A percentile compares a stretch with the other conserved stretches of the same genome.
Evolutionary conservation across 2,888 invertebrate genomes (phyloP).

Genomic region (Pasiphila rectangulata): DNA sequence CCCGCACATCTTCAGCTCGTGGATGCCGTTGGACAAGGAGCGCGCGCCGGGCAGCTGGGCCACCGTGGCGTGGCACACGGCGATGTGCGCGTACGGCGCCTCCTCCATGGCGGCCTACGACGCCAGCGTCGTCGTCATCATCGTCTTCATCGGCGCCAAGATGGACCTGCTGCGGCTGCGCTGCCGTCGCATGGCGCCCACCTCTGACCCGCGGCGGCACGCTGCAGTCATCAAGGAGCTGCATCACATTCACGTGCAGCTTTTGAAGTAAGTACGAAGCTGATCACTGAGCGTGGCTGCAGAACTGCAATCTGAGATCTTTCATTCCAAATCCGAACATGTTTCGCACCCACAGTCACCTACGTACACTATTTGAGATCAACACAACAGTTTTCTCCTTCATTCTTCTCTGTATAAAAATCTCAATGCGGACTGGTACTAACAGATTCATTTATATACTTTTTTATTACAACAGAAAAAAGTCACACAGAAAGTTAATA

Average conservation of each 20-base stretch:
- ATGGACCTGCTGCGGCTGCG: slow-evolving; percentile 58
- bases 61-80: slow-evolving; percentile 55
- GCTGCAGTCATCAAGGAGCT: slow-evolving; percentile 43
- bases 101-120: slow-evolving; percentile 59
- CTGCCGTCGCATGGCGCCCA: slow-evolving; percentile 51
- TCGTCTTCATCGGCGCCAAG: slow-evolving; percentile 68
- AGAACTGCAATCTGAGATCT: too few relatives aligned
- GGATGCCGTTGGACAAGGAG: slow-evolving; percentile 67
- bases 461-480: too few relatives aligned
- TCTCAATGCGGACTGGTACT: too few relatives aligned
- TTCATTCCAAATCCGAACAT: too few relatives aligned
- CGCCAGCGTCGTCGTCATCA: slow-evolving; percentile 50
- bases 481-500: too few relatives aligned
- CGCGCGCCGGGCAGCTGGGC: slow-evolving; percentile 59
- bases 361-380: too few relatives aligned
- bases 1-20: slow-evolving; percentile 68
- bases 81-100: slow-evolving; percentile 54
- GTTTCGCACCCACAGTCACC: too few relatives aligned
- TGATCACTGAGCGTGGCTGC: too few relatives aligned
- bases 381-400: too few relatives aligned
- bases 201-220: slow-evolving; percentile 21
- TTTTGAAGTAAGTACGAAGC: slow-evolving; percentile 71
- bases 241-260: slow-evolving; percentile 49
- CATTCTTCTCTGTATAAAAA: too few relatives aligned
- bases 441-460: too few relatives aligned